Conservation (phyloP, 2,888 invertebrate species). For the Lobophora halterata region DNA sequence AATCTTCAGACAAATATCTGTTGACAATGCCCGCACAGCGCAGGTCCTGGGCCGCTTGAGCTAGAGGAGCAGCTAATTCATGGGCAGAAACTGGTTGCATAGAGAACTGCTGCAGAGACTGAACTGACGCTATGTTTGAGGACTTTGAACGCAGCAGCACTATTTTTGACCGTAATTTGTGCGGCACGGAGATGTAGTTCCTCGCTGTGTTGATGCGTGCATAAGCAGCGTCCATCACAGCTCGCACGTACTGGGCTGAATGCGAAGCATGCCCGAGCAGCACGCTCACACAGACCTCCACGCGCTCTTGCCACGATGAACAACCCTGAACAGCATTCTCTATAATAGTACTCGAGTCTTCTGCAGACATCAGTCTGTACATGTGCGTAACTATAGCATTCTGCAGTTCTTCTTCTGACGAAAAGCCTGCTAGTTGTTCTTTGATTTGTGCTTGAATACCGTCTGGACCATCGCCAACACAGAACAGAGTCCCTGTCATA, state of each 20-base stretch:
- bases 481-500: slow-evolving; percentile 43
- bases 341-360: slow-evolving; percentile 10
- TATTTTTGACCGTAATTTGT: slow-evolving; percentile 39
- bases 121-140: background rate
- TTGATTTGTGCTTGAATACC: slow-evolving; percentile 35
- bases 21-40: slow-evolving; percentile 45
- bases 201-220: slow-evolving; percentile 35
- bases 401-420: slow-evolving; percentile 36
- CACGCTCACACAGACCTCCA: slow-evolving; percentile 33
- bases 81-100: slow-evolving; percentile 35
- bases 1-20: slow-evolving; percentile 36
- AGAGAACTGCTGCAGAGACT: slow-evolving; percentile 31
- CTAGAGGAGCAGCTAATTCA: slow-evolving; percentile 36
- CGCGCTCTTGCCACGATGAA: slow-evolving; percentile 29
- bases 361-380: slow-evolving; percentile 30
- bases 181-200: slow-evolving; percentile 24
- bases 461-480: slow-evolving; percentile 43
- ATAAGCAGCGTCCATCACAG: slow-evolving; percentile 42
- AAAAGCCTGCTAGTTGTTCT: slow-evolving; percentile 27
- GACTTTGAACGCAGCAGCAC: slow-evolving; percentile 37
- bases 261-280: slow-evolving; percentile 39
- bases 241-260: slow-evolving; percentile 47
- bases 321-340: slow-evolving; percentile 13
- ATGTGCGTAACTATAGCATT: slow-evolving; percentile 36
- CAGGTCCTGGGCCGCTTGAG: slow-evolving; percentile 34